These are phyloP conservation scores for Malurus alboscapulatus DNA, from an alignment of 2,113 vertebrate genomes.

Conservation along the genomic window DNA sequence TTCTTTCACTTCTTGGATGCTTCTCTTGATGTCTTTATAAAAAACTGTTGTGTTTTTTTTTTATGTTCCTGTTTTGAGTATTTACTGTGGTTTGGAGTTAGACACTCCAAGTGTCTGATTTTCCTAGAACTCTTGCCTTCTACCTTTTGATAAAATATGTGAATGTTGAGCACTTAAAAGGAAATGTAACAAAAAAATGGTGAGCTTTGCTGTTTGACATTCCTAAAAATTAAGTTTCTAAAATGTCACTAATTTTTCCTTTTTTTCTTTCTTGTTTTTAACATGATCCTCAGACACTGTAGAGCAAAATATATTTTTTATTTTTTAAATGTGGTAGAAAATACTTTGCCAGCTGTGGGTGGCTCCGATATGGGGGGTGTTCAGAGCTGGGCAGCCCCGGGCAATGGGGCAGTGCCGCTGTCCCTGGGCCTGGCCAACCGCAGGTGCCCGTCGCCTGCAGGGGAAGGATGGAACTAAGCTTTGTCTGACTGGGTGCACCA, in stretches of 20 bases:
- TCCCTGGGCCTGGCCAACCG: background rate
- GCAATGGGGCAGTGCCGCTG: background rate
- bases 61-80: background rate
- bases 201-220: background rate
- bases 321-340: background rate
- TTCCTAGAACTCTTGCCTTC: background rate
- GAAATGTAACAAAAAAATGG: background rate
- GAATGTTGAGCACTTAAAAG: background rate
- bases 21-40: background rate
- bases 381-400: background rate
- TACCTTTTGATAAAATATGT: background rate
- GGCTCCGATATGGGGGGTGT: accelerated
- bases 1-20: background rate
- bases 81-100: background rate
- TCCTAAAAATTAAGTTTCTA: background rate
- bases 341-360: too few relatives aligned
- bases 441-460: background rate
- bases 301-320: background rate
- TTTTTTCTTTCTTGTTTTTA: background rate
- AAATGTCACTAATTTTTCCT: background rate
- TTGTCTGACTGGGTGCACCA: background rate
- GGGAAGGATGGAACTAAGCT: background rate
- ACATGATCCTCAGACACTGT: background rate
- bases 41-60: background rate
- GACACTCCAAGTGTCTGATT: background rate